Evolutionary conservation across 2,113 vertebrate species (phyloP), one percentile per base, ranked within the genome.

Genomic region (Tretioscincus oriximinensis): DNA sequence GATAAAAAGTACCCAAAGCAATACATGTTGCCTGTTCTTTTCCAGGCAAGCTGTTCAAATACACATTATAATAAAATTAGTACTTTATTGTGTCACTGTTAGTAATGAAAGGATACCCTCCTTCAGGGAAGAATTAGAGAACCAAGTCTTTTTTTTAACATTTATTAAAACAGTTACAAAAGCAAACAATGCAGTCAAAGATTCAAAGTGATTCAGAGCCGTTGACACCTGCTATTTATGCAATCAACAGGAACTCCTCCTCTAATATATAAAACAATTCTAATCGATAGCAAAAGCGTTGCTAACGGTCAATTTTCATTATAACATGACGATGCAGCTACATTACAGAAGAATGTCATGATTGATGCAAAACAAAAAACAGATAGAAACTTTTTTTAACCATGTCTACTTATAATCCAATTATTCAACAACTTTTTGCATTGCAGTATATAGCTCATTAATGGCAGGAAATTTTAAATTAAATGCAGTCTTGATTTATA

Each of bases 241-340:
- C n/a, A n/a, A n/a, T n/a, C n/a, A n/a, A n/a, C n/a, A n/a, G n/a
- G n/a, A n/a, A n/a, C n/a, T n/a, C n/a, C n/a, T n/a, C n/a, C n/a
- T n/a, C n/a, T n/a, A n/a, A n/a, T n/a, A n/a, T n/a, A n/a, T n/a
- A n/a, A n/a, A n/a, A n/a, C n/a, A n/a, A n/a, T n/a, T n/a, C n/a
- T n/a, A 41, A 41, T 41, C 35, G 5, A 41, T 4, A 41, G 35
- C 35, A 2, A 41, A 41, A 41, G 5, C n/a, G n/a, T n/a, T 41
- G 35, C 35, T 41, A 41, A 4, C 35, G 5, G 35, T 41, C 41
- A 70, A 26, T 35, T 80, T 80, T 71, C 58, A 63, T 80, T 80
- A 29, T 80, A 81, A 72, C 61, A 81, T 79, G 78, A 7, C 2
- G 80, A 22, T 65, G 65, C n/a, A 66, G 60, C 35, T 84, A 81